Percentiles rank a stretch among this genome's conserved stretches.
phyloP scores from a whole-genome alignment of 2,797 vertebrate species.

The Hypotaenidia philippensis region DNA sequence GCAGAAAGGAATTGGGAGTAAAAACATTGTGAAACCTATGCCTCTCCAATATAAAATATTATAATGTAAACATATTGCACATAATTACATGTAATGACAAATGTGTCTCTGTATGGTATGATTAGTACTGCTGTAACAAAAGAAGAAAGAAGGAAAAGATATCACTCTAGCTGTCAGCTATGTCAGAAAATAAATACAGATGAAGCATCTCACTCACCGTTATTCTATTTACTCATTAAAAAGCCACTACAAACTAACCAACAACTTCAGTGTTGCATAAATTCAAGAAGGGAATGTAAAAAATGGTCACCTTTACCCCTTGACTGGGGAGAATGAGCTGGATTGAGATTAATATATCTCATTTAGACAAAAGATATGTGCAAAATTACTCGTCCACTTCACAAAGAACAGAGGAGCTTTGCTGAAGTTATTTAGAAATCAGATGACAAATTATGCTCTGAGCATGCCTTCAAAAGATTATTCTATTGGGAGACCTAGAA shows the following conservation, averaged over 20 bases:
- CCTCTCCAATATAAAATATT: conserved; percentile 37
- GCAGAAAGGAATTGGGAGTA: conserved; percentile 14
- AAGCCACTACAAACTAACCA: conserved; percentile 13
- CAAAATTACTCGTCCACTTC: neutral
- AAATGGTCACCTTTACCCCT: neutral
- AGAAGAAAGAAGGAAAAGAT: conserved; percentile 34
- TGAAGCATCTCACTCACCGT: neutral
- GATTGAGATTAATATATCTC: neutral
- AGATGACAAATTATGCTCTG: neutral
- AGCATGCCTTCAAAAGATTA: neutral
- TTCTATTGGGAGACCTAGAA: neutral
- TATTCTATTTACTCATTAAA: conserved; percentile 28
- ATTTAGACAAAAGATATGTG: neutral
- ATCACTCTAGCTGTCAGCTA: conserved; percentile 47
- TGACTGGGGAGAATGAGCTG: neutral
- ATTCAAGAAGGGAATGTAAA: neutral
- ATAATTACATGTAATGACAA: conserved; percentile 57
- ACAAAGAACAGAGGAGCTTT: neutral
- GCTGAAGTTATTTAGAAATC: neutral
- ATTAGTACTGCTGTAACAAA: conserved; percentile 50
- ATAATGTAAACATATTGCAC: conserved; percentile 59
- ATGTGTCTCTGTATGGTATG: conserved; percentile 21
- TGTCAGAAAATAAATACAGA: conserved; percentile 48
- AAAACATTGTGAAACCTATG: conserved; percentile 52
- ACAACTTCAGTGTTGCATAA: neutral